These are phyloP conservation scores for Barbus barbus DNA, from an alignment of 2,113 vertebrate species.

Conservation along the genomic window DNA sequence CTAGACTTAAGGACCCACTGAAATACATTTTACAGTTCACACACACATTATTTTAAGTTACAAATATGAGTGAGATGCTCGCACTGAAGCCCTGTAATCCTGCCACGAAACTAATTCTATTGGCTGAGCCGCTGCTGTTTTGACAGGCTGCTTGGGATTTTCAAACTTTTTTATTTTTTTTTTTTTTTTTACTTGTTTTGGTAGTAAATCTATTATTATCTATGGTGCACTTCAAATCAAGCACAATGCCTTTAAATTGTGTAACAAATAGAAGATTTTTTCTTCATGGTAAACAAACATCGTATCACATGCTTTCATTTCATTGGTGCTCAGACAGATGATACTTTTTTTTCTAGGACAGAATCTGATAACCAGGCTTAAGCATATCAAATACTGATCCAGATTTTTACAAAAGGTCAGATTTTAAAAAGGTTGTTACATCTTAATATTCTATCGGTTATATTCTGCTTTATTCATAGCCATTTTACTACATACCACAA, in stretches of 20 bases:
- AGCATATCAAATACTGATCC: background rate
- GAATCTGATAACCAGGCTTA: background rate
- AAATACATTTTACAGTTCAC: too few relatives aligned
- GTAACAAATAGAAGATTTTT: too few relatives aligned
- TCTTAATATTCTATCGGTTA: background rate
- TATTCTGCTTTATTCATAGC: background rate
- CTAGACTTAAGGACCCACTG: too few relatives aligned
- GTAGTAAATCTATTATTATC: background rate
- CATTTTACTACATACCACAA: background rate
- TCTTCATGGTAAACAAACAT: background rate
- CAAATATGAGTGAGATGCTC: too few relatives aligned
- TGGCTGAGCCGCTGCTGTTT: background rate
- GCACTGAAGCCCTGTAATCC: background rate
- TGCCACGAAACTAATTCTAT: background rate
- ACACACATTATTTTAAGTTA: too few relatives aligned
- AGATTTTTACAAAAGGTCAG: background rate
- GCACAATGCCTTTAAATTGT: background rate
- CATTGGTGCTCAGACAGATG: background rate
- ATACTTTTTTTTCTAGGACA: background rate
- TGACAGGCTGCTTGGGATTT: too few relatives aligned
- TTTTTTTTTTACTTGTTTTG: too few relatives aligned
- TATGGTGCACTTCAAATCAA: background rate
- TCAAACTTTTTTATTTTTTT: too few relatives aligned
- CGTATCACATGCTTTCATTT: background rate
- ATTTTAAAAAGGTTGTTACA: background rate